Conservation (phyloP, 2,888 invertebrate species). For the Rhimphoctona megacephalus region DNA sequence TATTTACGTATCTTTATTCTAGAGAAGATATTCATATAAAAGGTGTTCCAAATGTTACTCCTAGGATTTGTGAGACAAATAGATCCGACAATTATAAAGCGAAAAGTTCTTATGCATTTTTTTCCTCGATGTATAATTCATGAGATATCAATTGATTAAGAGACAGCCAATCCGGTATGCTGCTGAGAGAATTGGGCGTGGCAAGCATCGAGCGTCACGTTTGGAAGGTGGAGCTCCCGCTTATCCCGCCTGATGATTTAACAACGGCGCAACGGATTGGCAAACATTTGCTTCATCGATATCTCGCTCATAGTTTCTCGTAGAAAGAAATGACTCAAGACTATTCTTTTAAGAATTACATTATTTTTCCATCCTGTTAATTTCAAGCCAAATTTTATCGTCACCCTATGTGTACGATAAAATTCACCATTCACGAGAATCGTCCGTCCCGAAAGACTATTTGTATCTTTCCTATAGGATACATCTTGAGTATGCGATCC, state of each 20-base stretch:
- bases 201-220: not conserved
- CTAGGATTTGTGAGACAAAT: not conserved
- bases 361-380: not conserved
- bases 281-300: not conserved
- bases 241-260: not conserved
- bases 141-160: not conserved
- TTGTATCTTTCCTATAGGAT: not conserved
- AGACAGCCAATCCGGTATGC: not conserved
- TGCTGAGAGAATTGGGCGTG: not conserved
- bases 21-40: not conserved
- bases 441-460: not conserved
- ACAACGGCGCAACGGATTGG: not conserved
- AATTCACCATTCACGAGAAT: constrained; percentile 6
- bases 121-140: not conserved
- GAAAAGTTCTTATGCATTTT: not conserved
- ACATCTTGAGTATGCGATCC: not conserved
- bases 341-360: not conserved
- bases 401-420: not conserved
- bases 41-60: not conserved
- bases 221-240: not conserved
- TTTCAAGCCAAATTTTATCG: not conserved
- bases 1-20: not conserved
- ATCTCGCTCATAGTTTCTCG: not conserved
- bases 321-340: not conserved
- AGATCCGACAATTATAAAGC: not conserved